Evolutionary conservation across 2,888 invertebrate genomes (phyloP), one percentile per base, ranked within the genome.

Genomic region (Lamproptera curius): DNA sequence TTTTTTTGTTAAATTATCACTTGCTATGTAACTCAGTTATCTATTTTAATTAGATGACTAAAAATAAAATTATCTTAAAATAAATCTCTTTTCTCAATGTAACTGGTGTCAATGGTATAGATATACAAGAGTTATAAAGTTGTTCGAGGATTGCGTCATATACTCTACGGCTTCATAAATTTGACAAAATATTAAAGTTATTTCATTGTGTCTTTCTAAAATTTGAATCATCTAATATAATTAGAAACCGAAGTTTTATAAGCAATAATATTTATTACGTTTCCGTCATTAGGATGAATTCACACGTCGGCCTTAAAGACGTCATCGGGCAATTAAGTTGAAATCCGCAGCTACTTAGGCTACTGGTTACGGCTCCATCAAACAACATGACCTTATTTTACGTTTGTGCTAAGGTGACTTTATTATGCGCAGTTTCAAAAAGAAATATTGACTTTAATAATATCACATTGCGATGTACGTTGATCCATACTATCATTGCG

Each of bases 371-470:
- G 13, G 34, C 42, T 42, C 33, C 23, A 11, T 28, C 26, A 39
- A 48, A 48, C 16, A 39, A 39, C n/a, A 4, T 35, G 14, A 15
- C 20, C 47, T 38, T 47, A 31, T 38, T 41, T 17, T 20, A 10
- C 43, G 43, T 42, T 34, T 43, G n/a, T 33, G 20, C 34, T 16
- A 16, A 37, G 11, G 33, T 38, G 23, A 9, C 23, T 42, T 38
- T n/a, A 34, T 17, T 23, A 13, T 46, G 15, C 9, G 23, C 35
- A 16, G 49, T 53, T 53, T 48, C 46, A 16, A 52, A 51, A 37
- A 52, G 53, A 54, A 58, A 58, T 56, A 56, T 59, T 53, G 45
- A 54, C 53, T 43, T 41, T 40, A 34, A 54, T 51, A 61, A 56
- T 54, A 56, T 54, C 47, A 57, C 50, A n/a, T 39, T 16, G 42